A percentile compares a stretch with the other conserved stretches of the same genome.
phyloP scores from a whole-genome alignment of 2,888 invertebrate species.

The Drosophila kanekoi region DNA sequence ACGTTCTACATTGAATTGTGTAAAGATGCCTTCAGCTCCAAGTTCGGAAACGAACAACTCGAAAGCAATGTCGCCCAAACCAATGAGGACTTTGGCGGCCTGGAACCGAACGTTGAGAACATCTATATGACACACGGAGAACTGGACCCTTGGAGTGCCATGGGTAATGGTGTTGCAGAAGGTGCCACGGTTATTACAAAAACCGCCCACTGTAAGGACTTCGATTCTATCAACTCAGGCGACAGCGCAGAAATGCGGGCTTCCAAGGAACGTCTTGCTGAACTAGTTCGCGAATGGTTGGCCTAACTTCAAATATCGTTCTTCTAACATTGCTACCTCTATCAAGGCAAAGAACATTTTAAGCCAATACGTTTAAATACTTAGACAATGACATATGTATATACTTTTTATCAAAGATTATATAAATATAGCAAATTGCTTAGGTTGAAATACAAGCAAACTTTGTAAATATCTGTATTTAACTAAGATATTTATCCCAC shows the following conservation, averaged over 20 bases:
- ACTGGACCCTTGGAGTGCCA: slow-evolving; percentile 87
- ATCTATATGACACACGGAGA: slow-evolving; percentile 87
- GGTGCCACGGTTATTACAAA: slow-evolving; percentile 77
- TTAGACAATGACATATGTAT: too few species aligned
- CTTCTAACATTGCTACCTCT: not conserved
- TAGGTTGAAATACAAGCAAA: too few species aligned
- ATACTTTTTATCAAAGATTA: too few species aligned
- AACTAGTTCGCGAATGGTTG: slow-evolving; percentile 80
- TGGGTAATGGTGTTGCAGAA: slow-evolving; percentile 84
- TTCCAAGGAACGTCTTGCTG: slow-evolving; percentile 76
- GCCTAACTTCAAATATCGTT: slow-evolving; percentile 40
- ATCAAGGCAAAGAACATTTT: not conserved
- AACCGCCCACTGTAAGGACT: slow-evolving; percentile 81
- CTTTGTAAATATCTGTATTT: too few species aligned
- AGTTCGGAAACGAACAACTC: slow-evolving; percentile 66
- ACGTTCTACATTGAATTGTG: slow-evolving; percentile 76
- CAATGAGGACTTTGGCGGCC: slow-evolving; percentile 86
- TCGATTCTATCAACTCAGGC: slow-evolving; percentile 67
- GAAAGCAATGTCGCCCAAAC: slow-evolving; percentile 78
- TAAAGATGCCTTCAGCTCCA: slow-evolving; percentile 73
- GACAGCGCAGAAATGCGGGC: slow-evolving; percentile 80
- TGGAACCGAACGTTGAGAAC: slow-evolving; percentile 85
- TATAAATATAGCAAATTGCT: too few species aligned
- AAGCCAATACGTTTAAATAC: not conserved
- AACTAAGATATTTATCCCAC: too few species aligned